These are phyloP conservation scores for Solenopsis invicta DNA, from an alignment of 1,140 invertebrate genomes.

Conservation along the genomic window DNA sequence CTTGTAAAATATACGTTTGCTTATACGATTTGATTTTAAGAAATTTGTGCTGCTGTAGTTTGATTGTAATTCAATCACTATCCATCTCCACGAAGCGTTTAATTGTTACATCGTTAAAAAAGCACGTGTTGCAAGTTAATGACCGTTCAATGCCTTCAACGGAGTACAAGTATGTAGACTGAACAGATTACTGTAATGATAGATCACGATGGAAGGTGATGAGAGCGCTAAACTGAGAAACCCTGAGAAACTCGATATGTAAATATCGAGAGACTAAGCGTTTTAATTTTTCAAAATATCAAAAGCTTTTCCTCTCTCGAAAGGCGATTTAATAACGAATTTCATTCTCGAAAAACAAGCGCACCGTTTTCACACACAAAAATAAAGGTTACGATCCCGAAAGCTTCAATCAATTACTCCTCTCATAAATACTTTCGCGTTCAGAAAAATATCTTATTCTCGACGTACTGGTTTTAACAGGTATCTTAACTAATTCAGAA, in stretches of 20 bases:
- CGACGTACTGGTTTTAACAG: background rate
- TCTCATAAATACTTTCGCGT: background rate
- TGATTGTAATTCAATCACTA: slow-evolving; percentile 14
- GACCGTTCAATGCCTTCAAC: background rate
- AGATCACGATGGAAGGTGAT: background rate
- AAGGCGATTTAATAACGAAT: slow-evolving; percentile 33
- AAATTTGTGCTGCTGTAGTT: background rate
- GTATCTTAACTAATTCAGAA: background rate
- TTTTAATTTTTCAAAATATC: slow-evolving; percentile 8
- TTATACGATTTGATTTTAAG: slow-evolving; percentile 23
- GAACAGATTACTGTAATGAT: background rate
- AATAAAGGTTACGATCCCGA: background rate
- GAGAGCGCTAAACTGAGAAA: slow-evolving; percentile 27
- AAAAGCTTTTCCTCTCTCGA: slow-evolving; percentile 7
- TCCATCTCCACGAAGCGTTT: background rate
- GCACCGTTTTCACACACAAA: background rate
- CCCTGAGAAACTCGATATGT: background rate
- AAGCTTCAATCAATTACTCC: background rate
- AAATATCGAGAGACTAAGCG: slow-evolving; percentile 5
- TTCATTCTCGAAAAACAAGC: background rate
- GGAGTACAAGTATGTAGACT: background rate
- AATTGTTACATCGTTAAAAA: background rate
- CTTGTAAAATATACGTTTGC: slow-evolving; percentile 15
- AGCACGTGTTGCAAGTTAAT: background rate
- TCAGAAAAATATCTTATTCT: slow-evolving; percentile 46